Percentiles rank a stretch among this genome's conserved stretches.
phyloP scores from a whole-genome alignment of 2,888 invertebrate genomes.

The Apamea monoglypha region DNA sequence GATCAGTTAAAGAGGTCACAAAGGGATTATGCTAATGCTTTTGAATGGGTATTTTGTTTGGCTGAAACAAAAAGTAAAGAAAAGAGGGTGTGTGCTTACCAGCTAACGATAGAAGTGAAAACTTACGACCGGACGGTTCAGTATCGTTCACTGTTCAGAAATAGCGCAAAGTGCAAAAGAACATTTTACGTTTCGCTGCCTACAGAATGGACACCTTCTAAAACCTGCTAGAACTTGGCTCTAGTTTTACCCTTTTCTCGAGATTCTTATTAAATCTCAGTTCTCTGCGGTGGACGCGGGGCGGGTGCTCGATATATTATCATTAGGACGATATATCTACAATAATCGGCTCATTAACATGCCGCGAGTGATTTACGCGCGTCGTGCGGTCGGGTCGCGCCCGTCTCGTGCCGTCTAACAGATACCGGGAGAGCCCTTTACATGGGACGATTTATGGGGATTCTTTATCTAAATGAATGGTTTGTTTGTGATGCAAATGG shows the following conservation, averaged over 20 bases:
- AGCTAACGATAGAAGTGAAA: background rate
- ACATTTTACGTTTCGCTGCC: background rate
- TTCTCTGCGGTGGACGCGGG: constrained; percentile 23
- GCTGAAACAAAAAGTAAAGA: background rate
- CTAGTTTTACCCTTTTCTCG: background rate
- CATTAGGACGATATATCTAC: constrained; percentile 71
- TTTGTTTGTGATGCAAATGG: constrained; percentile 24
- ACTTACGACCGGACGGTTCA: background rate
- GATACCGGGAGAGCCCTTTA: constrained; percentile 39
- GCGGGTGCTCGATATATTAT: constrained; percentile 66
- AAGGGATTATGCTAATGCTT: constrained; percentile 7
- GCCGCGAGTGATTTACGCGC: constrained; percentile 68
- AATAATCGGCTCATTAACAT: constrained; percentile 74
- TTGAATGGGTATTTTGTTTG: background rate
- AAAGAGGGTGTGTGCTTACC: background rate
- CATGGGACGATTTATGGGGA: constrained; percentile 31
- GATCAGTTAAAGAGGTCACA: background rate
- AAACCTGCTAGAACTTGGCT: background rate
- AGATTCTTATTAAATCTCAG: constrained; percentile 52
- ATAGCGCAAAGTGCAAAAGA: background rate
- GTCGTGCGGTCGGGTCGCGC: constrained; percentile 26
- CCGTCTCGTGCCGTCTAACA: constrained; percentile 27
- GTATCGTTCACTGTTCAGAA: background rate
- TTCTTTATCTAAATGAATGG: constrained; percentile 45
- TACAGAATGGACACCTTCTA: background rate